Base-by-base conservation (phyloP, 2,797 vertebrate species). In the Schizopygopsis malacanthus region DNA sequence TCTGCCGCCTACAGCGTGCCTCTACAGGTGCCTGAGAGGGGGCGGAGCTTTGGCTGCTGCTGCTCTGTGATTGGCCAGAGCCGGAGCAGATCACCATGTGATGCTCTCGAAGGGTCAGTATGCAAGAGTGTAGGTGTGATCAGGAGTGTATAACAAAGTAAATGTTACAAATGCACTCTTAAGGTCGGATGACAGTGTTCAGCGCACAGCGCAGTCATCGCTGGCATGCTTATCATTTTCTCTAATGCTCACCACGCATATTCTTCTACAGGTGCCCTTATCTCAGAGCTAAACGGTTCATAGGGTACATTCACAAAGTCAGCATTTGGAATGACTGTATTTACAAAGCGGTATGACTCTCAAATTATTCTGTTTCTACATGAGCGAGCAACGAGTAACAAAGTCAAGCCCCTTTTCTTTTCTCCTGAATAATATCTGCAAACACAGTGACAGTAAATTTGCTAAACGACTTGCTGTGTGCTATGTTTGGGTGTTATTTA, bases 301-400 rank as follows among this genome's bases (percentile, higher is more conserved):
- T 83, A 80, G 90, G 86, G 79, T 89, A 86, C 87, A 90, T 41
- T 76, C 28, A 54, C 50, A 33, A 56, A 43, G 22, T 41, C 33
- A 25, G 37, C 22, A 59, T 78, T 43, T 78, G 7, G 12, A 22
- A 25, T 78, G 22, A 41, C 37, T 56, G 22, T n/a, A 33, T 52
- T 52, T 54, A 54, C 2, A 2, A 54, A 76, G 2, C 10, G 12
- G 20, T 78, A n/a, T 15, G 37, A 41, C 52, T 41, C 3, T 50
- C 25, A 37, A 37, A 54, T 59, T n/a, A 22, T 15, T 37, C 16
- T 76, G 5, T 33, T 76, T 25, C 28, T 54, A 37, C 47, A 54
- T n/a, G 67, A 41, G 16, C 20, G 37, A 69, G 65, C 15, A 69
- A 69, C 33, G 3, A 63, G 61, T 28, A 63, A 33, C 12, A 15